Percentiles rank a stretch among this genome's conserved stretches.
Evolutionary conservation across 2,888 invertebrate species (phyloP).

Genomic region (Spilarctia lutea): DNA sequence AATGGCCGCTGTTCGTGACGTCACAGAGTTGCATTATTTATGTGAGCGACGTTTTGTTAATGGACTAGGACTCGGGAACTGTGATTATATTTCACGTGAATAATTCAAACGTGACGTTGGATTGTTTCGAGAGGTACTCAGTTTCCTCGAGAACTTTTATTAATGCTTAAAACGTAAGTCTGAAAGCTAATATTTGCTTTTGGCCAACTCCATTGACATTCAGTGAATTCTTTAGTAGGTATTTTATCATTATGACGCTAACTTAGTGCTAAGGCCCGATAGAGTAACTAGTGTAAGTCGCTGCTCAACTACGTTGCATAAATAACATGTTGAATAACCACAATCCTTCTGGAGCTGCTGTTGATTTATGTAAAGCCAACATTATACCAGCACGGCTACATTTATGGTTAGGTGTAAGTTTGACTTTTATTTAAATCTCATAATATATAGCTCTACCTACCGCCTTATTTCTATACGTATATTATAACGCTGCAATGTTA

Average conservation of each 20-base stretch:
- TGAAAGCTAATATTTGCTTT: constrained; percentile 6
- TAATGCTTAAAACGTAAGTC: constrained; percentile 9
- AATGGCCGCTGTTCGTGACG: constrained; percentile 77
- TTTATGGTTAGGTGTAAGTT: neutral
- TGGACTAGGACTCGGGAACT: constrained; percentile 50
- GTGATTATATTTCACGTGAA: constrained; percentile 54
- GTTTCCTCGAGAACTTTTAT: constrained; percentile 12
- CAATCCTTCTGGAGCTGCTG: neutral
- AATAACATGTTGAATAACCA: neutral
- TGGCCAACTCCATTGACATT: neutral
- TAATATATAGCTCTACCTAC: neutral
- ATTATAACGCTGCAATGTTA: too few species aligned
- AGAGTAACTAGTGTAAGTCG: neutral
- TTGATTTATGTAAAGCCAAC: neutral
- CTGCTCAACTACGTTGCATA: neutral
- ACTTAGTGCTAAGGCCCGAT: neutral
- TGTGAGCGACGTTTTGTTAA: constrained; percentile 66
- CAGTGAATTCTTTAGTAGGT: neutral
- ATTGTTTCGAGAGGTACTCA: constrained; percentile 16
- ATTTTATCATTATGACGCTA: neutral
- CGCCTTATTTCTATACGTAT: neutral
- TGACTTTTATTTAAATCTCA: neutral
- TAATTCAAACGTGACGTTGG: constrained; percentile 43
- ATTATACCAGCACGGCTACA: neutral
- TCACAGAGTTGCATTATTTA: constrained; percentile 81